Evolutionary conservation across 1,140 invertebrate species (phyloP).

Genomic region (Bombyx mori): ASM3026992v2 NC_085109.1:13581001-13581500

Average conservation of each 20-base stretch:
- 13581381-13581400: too few relatives aligned
- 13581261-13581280: background rate
- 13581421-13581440: too few relatives aligned
- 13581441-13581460: too few relatives aligned
- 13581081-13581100: background rate
- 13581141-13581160: background rate
- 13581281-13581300: too few relatives aligned
- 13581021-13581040: conserved; percentile 11
- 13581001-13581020: conserved; percentile 4
- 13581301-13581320: too few relatives aligned
- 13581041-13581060: conserved; percentile 11
- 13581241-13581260: background rate
- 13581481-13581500: too few relatives aligned
- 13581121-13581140: too few relatives aligned
- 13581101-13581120: background rate
- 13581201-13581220: background rate
- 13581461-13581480: too few relatives aligned
- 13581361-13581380: too few relatives aligned
- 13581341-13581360: too few relatives aligned
- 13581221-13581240: background rate
- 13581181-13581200: background rate
- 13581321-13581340: too few relatives aligned
- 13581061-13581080: background rate
- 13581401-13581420: too few relatives aligned
- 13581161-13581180: background rate